phyloP scores from a whole-genome alignment of 2,113 vertebrate genomes.

The Sus scrofa region DNA sequence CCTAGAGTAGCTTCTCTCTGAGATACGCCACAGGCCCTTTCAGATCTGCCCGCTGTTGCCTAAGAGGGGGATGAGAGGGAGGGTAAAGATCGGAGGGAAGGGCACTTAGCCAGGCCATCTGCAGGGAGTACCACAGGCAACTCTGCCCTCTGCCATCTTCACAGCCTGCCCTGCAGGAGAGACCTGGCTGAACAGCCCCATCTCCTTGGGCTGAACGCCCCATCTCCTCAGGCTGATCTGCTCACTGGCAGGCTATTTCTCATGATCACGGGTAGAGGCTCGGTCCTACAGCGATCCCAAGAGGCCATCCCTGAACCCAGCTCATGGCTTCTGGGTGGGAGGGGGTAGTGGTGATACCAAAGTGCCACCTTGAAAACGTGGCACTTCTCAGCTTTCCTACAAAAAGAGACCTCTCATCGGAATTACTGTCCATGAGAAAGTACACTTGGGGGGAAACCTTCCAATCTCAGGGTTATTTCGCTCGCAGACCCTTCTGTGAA shows the following conservation, averaged over 20 bases:
- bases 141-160: neutral
- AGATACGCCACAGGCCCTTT: neutral
- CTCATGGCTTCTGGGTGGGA: neutral
- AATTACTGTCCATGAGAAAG: neutral
- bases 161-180: neutral
- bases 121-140: neutral
- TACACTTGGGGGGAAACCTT: neutral
- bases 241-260: neutral
- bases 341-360: neutral
- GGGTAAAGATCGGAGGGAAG: too few species aligned
- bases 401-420: neutral
- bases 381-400: neutral
- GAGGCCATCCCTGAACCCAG: rapidly evolving
- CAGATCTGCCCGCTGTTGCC: neutral
- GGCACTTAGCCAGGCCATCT: neutral
- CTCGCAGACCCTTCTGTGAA: neutral
- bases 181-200: neutral
- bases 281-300: neutral
- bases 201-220: neutral
- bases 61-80: neutral
- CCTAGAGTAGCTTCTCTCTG: neutral
- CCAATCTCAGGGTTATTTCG: neutral
- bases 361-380: neutral
- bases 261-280: neutral
- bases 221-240: neutral